Conservation (phyloP, 1,140 invertebrate genomes). For the Hycleus phaleratus region DNA sequence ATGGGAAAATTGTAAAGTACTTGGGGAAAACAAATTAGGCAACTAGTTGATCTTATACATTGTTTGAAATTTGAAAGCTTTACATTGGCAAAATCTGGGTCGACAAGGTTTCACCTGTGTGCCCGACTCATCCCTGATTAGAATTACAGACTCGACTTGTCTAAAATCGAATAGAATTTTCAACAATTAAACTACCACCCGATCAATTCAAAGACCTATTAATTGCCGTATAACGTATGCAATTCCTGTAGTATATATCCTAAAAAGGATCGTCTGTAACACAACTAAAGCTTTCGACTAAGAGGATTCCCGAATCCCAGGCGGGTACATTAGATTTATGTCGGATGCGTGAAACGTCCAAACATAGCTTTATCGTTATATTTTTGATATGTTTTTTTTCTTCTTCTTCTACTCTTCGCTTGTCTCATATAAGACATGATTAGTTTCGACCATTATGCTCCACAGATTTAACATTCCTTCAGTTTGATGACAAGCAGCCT, state of each 20-base stretch:
- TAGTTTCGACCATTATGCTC: constrained; percentile 16
- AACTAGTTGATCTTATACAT: neutral
- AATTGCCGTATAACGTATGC: no score
- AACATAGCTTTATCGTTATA: constrained; percentile 25
- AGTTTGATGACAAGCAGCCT: no score
- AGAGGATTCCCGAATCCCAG: constrained; percentile 27
- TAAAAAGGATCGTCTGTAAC: constrained; percentile 8
- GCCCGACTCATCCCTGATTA: no score
- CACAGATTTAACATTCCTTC: neutral
- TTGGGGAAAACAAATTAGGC: neutral
- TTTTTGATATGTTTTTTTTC: constrained; percentile 20
- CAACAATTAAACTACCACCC: no score
- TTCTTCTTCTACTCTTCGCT: no score
- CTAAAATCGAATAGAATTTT: no score
- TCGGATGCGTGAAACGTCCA: constrained; percentile 27
- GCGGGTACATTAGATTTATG: constrained; percentile 29
- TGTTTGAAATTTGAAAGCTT: neutral
- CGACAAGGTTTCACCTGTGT: no score
- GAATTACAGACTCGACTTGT: no score
- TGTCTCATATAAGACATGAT: constrained; percentile 18
- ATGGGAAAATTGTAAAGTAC: neutral
- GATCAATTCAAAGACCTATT: no score
- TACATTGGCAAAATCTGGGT: no score
- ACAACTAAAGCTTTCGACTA: constrained; percentile 20
- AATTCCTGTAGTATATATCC: no score